phyloP scores from a whole-genome alignment of 2,888 invertebrate genomes.

The Antitype chi region DNA sequence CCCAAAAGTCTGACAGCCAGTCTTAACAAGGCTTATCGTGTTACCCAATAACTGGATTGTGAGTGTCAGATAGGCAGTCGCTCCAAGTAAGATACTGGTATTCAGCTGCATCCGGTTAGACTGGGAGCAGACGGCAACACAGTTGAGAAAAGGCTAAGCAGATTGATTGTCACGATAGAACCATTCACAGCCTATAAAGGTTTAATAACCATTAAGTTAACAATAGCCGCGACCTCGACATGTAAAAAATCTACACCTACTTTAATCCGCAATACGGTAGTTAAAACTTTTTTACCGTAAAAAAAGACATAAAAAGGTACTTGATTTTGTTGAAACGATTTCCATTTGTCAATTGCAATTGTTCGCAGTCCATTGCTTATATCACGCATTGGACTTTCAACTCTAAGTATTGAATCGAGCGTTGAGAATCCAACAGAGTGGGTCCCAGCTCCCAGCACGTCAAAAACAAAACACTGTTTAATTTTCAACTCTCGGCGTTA shows the following conservation, averaged over 20 bases:
- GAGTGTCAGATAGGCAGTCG: no score
- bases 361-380: slow-evolving; percentile 10
- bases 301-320: slow-evolving; percentile 15
- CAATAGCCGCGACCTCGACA: slow-evolving; percentile 16
- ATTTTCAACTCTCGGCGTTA: background rate
- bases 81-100: no score
- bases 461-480: background rate
- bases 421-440: background rate
- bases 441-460: no score
- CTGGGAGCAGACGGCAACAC: no score
- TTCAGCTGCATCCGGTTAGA: no score
- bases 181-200: background rate
- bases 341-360: slow-evolving; percentile 5
- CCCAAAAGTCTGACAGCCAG: no score
- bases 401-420: background rate
- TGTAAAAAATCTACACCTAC: background rate
- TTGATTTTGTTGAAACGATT: background rate
- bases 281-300: slow-evolving; percentile 9
- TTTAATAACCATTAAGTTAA: slow-evolving; percentile 12
- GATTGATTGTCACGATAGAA: background rate
- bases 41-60: no score
- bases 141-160: no score
- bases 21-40: no score
- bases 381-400: no score
- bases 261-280: slow-evolving; percentile 23